Percentiles rank a stretch among this genome's conserved stretches.
Evolutionary conservation across 2,113 vertebrate genomes (phyloP).

Genomic region (Oryzias melastigma): DNA sequence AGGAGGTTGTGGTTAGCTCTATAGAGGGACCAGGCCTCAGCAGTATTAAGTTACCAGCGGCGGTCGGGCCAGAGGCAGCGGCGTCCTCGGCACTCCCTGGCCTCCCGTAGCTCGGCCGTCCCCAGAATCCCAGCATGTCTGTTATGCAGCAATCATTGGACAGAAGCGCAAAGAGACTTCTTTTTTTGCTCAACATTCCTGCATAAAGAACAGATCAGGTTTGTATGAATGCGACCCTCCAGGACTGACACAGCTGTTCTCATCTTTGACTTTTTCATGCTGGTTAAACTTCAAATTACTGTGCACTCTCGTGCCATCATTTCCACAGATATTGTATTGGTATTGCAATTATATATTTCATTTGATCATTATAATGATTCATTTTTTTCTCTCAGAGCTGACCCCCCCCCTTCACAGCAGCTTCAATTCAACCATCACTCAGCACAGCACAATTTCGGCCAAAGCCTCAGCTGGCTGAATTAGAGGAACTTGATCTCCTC

Average conservation of each 20-base stretch:
- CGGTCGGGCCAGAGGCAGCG: slow-evolving; percentile 49
- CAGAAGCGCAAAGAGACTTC: slow-evolving; percentile 38
- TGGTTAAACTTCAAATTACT: slow-evolving; percentile 40
- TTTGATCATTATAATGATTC: slow-evolving; percentile 17
- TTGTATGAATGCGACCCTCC: slow-evolving; percentile 53
- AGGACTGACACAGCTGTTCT: slow-evolving; percentile 63
- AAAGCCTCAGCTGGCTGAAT: slow-evolving; percentile 62
- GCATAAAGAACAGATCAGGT: slow-evolving; percentile 64
- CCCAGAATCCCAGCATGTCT: slow-evolving; percentile 54
- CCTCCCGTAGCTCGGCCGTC: slow-evolving; percentile 41
- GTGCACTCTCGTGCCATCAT: slow-evolving; percentile 33
- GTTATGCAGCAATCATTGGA: slow-evolving; percentile 30
- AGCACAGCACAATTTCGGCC: slow-evolving; percentile 73
- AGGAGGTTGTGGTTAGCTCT: slow-evolving; percentile 69
- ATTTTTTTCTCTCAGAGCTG: slow-evolving; percentile 12
- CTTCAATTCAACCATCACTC: slow-evolving; percentile 78
- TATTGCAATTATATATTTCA: slow-evolving; percentile 29
- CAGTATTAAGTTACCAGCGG: slow-evolving; percentile 42
- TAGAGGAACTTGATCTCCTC: slow-evolving; percentile 70
- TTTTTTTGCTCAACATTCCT: slow-evolving; percentile 43
- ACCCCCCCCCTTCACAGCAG: slow-evolving; percentile 29
- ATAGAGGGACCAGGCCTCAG: slow-evolving; percentile 52
- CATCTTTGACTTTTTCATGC: slow-evolving; percentile 52
- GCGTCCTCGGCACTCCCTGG: slow-evolving; percentile 35
- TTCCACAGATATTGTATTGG: slow-evolving; percentile 38